A percentile compares a stretch with the other conserved stretches of the same genome.
phyloP scores from a whole-genome alignment of 2,797 vertebrate genomes.

The Onychomys torridus region DNA sequence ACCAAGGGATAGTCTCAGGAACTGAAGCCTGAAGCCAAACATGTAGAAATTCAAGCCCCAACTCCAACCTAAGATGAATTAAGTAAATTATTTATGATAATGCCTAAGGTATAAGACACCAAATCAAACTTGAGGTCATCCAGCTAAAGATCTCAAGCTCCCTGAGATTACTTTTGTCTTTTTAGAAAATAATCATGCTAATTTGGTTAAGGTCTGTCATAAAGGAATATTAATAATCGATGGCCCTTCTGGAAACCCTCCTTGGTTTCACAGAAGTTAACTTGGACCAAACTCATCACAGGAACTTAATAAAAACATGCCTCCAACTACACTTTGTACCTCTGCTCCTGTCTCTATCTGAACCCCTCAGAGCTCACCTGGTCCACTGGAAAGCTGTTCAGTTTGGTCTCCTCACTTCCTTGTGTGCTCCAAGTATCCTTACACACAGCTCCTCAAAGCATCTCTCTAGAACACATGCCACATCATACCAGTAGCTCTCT shows the following conservation, averaged over 20 bases:
- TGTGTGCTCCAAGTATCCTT: background rate
- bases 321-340: background rate
- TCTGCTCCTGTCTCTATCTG: background rate
- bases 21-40: conserved; percentile 40
- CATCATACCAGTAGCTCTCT: background rate
- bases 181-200: background rate
- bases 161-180: conserved; percentile 28
- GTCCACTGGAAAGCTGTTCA: background rate
- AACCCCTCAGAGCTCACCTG: background rate
- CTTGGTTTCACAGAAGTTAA: background rate
- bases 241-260: background rate
- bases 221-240: background rate
- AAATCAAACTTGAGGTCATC: conserved; percentile 55
- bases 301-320: background rate
- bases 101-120: conserved; percentile 14
- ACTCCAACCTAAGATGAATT: conserved; percentile 21
- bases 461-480: background rate
- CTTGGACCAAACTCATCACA: background rate
- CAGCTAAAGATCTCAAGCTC: conserved; percentile 32
- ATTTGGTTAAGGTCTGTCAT: background rate
- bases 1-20: background rate
- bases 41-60: conserved; percentile 61
- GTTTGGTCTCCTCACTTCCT: background rate
- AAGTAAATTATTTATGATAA: conserved; percentile 69
- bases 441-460: background rate